A percentile compares a stretch with the other conserved stretches of the same genome.
Conservation (phyloP, 2,888 invertebrate genomes). For the Synanthedon vespiformis region DNA sequence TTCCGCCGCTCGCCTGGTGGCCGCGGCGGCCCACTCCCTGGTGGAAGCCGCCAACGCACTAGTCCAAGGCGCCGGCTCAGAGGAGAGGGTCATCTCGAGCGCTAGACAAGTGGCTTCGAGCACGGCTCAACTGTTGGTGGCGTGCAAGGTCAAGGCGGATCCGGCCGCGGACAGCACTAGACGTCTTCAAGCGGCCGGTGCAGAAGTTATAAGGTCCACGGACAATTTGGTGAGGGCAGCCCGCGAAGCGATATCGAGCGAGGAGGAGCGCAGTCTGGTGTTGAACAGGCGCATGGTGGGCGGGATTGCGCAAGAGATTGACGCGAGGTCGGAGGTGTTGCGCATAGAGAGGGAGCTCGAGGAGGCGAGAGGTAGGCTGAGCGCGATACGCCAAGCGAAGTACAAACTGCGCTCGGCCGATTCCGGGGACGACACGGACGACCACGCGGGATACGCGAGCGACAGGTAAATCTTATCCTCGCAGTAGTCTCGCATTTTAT, state of each 20-base stretch:
- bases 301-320: constrained; percentile 95
- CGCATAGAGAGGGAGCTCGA: constrained; percentile 94
- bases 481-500: no score
- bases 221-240: constrained; percentile 97
- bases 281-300: constrained; percentile 95
- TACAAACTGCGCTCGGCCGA: constrained; percentile 80
- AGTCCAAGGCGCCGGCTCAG: constrained; percentile 91
- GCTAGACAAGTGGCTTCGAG: constrained; percentile 97
- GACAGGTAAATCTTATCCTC: constrained; percentile 14
- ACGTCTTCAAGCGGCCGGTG: constrained; percentile 91
- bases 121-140: constrained; percentile 96
- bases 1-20: constrained; percentile 94
- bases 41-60: constrained; percentile 98
- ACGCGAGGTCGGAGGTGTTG: constrained; percentile 90
- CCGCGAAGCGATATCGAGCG: constrained; percentile 89
- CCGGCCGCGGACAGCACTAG: constrained; percentile 94
- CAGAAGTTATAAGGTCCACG: constrained; percentile 96
- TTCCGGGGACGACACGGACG: constrained; percentile 72
- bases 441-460: constrained; percentile 30
- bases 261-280: constrained; percentile 91
- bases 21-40: constrained; percentile 96
- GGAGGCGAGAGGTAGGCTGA: constrained; percentile 90
- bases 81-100: constrained; percentile 95
- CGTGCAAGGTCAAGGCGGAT: constrained; percentile 98
- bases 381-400: constrained; percentile 92